Evolutionary conservation across 2,113 vertebrate species (phyloP).

Genomic region (Gorsachius goisagi): DNA sequence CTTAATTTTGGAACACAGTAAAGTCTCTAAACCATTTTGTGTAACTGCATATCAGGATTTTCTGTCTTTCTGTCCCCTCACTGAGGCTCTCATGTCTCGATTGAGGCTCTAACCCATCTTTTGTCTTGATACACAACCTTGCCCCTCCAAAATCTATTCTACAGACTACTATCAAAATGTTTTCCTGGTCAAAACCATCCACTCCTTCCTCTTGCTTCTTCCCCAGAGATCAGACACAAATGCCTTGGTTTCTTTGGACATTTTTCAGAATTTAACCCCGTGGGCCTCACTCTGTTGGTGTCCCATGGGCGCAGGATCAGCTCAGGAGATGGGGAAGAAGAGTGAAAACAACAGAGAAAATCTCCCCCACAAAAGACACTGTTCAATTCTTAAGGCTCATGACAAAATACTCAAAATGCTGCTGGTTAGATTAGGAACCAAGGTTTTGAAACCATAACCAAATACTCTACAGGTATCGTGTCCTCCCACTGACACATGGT

Average conservation of each 20-base stretch:
- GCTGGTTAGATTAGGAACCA: background rate
- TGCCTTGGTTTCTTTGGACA: background rate
- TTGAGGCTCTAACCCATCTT: background rate
- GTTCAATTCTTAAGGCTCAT: background rate
- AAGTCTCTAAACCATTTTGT: background rate
- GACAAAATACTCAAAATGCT: background rate
- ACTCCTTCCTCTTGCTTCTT: background rate
- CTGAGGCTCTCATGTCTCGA: background rate
- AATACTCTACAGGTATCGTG: background rate
- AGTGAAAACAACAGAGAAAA: background rate
- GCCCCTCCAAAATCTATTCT: background rate
- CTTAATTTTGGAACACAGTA: background rate
- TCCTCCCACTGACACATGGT: background rate
- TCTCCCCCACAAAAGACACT: background rate
- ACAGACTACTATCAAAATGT: background rate
- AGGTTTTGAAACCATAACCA: background rate
- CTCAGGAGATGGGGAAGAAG: background rate
- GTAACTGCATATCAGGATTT: background rate
- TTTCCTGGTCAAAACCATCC: background rate
- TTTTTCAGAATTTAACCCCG: background rate
- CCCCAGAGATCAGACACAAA: background rate
- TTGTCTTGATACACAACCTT: background rate
- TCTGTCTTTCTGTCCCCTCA: background rate
- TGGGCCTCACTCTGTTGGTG: background rate
- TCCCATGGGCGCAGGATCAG: background rate